These are phyloP conservation scores for Chlamydotis undulata DNA, from an alignment of 2,113 vertebrate genomes.

Conservation along the genomic window DNA sequence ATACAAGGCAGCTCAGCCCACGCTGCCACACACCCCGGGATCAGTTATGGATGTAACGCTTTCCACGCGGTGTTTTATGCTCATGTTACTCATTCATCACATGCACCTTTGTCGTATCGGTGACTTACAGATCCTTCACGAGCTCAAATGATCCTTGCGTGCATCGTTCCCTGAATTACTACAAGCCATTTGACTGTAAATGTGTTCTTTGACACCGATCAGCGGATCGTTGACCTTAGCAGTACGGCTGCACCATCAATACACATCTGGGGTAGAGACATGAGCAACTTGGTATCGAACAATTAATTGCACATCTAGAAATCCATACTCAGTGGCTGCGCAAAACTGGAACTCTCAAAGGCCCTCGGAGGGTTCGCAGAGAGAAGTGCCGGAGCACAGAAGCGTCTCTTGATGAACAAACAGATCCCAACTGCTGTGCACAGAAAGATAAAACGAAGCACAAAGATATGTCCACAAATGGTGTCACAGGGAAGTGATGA, in stretches of 20 bases:
- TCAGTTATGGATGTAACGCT: not conserved
- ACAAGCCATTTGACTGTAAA: conserved; percentile 59
- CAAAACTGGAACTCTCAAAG: not conserved
- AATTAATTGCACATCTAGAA: not conserved
- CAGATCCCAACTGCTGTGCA: not conserved
- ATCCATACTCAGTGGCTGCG: not conserved
- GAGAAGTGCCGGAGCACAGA: not conserved
- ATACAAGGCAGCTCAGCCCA: not conserved
- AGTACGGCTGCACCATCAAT: not conserved
- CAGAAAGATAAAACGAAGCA: not conserved
- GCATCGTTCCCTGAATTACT: conserved; percentile 1
- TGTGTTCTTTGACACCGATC: conserved; percentile 53
- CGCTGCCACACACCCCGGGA: accelerated
- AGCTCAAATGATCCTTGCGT: not conserved
- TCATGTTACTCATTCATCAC: not conserved
- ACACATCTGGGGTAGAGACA: not conserved
- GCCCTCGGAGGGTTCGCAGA: not conserved
- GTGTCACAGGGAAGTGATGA: not conserved
- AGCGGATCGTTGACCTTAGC: conserved; percentile 4
- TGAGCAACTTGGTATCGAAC: not conserved
- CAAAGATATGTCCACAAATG: not conserved
- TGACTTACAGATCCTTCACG: not conserved
- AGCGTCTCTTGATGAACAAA: not conserved
- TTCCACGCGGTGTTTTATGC: not conserved
- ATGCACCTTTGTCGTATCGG: not conserved